Base-by-base conservation (phyloP, 2,113 vertebrate genomes). In the Chaenocephalus aceratus region DNA sequence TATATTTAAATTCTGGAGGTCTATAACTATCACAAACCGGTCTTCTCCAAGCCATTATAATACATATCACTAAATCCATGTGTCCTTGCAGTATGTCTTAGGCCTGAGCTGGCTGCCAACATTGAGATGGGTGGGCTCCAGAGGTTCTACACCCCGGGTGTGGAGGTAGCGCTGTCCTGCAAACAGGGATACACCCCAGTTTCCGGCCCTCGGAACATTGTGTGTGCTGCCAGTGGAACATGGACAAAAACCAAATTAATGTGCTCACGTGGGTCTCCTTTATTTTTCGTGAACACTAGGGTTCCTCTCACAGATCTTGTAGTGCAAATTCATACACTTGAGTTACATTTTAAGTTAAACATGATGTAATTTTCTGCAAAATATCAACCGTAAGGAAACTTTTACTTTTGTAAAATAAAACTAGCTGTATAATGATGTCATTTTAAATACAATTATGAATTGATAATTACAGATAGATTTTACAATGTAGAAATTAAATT, bases 241-340 rank as follows among this genome's bases (percentile, higher is more conserved):
- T 99, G 97, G 97, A 90, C 94, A 0, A 26, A 74, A 34, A 95
- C 94, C 21, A 93, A 84, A 0, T 60, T 98, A 14, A 82, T 52
- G 1, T 99, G 97, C 77, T 75, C 12, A 59, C 94, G 97, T 99
- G 88, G 92, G 97, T 92, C 16, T 73, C 41, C 5, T 4, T 62
- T 74, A 30, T 48, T 58, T 72, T 21, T 83, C 26, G 4, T 71
- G 54, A 77, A 7, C 79, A 70, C 4, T 51, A 13, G 18, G 23
- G 4, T 26, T 64, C 21, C 60, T 62, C 36, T 53, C 30, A 63
- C 26, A 58, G 56, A 53, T 60, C 7, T 57, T 78, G 57, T 16
- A 0, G 6, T 52, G 10, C 34, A 41, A 63, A 70, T 64, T 0
- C 45, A 64, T 10, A 45, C 7, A 77, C 6, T 18, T 67, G 18